Percentiles rank a stretch among this genome's conserved stretches.
Conservation (phyloP, 1,140 invertebrate genomes). For the Brachionus sp. region DNA sequence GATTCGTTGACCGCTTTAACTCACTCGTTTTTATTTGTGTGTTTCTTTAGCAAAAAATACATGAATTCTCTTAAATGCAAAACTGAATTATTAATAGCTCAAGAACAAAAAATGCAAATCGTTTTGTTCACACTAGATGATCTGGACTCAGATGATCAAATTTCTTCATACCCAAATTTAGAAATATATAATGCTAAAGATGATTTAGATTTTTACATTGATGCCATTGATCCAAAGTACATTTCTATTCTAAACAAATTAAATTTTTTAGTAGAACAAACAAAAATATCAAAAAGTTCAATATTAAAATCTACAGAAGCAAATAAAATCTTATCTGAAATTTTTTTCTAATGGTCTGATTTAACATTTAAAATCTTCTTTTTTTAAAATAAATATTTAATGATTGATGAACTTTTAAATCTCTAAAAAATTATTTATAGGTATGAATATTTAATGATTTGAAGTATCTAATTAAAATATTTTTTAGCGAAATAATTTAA, state of each 20-base stretch:
- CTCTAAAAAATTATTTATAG: no score
- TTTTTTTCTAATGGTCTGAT: no score
- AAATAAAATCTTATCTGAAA: no score
- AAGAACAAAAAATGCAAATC: constrained; percentile 15
- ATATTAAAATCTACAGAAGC: no score
- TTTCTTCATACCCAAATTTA: not conserved
- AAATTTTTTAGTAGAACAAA: not conserved
- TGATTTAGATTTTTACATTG: not conserved
- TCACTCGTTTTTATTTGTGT: constrained; percentile 10
- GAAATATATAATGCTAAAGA: not conserved
- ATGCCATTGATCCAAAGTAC: not conserved
- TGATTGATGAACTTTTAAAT: no score
- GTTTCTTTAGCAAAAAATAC: not conserved
- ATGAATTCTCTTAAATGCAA: constrained; percentile 2
- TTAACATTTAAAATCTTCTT: no score
- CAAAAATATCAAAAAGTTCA: not conserved
- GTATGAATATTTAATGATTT: no score
- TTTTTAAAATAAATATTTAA: no score
- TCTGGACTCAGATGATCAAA: not conserved
- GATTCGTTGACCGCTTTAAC: not conserved
- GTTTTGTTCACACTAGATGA: not conserved
- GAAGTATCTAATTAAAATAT: no score
- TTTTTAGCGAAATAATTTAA: no score
- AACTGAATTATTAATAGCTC: not conserved
- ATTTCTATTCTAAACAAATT: not conserved